A percentile compares a stretch with the other conserved stretches of the same genome.
Conservation (phyloP, 2,888 invertebrate genomes). For the Salpingus planirostris region DNA sequence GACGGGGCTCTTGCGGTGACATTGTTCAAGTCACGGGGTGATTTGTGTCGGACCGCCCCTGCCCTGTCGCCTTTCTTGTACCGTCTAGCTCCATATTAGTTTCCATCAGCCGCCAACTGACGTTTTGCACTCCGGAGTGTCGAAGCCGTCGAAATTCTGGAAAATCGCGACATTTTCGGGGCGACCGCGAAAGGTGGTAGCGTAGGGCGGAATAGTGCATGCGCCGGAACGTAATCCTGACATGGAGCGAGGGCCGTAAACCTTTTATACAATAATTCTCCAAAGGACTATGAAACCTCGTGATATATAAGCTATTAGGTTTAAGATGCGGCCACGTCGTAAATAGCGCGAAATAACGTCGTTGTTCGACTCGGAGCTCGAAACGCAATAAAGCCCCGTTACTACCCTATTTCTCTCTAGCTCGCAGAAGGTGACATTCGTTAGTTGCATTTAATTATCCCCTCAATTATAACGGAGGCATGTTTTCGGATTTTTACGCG, state of each 20-base stretch:
- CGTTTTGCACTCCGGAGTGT: no score
- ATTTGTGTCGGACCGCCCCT: constrained; percentile 36
- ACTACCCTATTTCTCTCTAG: constrained; percentile 12
- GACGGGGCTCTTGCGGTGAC: constrained; percentile 33
- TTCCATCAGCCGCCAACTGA: constrained; percentile 26
- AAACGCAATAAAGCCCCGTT: constrained; percentile 12
- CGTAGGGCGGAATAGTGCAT: no score
- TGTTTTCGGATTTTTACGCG: no score
- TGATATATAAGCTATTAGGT: constrained; percentile 28
- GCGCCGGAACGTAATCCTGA: no score
- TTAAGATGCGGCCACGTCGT: constrained; percentile 24
- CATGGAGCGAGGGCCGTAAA: constrained; percentile 10
- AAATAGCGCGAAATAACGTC: constrained; percentile 25
- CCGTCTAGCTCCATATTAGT: constrained; percentile 33
- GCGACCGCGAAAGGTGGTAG: no score
- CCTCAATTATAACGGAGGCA: no score
- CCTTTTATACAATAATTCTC: constrained; percentile 23
- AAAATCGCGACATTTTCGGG: no score
- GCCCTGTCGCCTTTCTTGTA: constrained; percentile 27
- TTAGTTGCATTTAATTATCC: constrained; percentile 13
- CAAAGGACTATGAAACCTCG: constrained; percentile 22
- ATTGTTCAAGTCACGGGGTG: constrained; percentile 34
- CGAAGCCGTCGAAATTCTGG: no score
- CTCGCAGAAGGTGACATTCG: constrained; percentile 3
- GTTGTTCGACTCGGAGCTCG: constrained; percentile 17